Base-by-base conservation (phyloP, 2,888 invertebrate species). In the Altica lythri region DNA sequence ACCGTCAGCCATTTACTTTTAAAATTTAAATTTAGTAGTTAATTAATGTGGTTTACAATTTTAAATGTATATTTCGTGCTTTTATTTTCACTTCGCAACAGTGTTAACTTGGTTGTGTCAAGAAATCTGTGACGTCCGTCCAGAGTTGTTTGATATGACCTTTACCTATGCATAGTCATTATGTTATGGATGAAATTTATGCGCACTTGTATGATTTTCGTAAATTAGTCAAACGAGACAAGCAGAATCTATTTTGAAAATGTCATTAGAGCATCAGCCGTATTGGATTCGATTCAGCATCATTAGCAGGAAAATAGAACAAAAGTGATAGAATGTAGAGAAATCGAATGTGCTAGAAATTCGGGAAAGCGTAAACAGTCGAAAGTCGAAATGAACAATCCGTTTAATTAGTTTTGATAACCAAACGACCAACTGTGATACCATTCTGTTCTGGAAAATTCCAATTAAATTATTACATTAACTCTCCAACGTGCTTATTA, bases 391-490 rank as follows among this genome's bases (percentile, higher is more conserved):
- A 50, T 42, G 42, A 50, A 50, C 49, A 50, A 50, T 50, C 49
- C 42, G 38, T 52, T 45, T 52, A 45, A 52, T 52, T 37, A 52
- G 52, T 44, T 52, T 38, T 16, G 52, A 38, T 37, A 38, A 45
- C 30, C 52, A 45, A 40, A 40, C 19, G 45, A 32, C 32, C 29
- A 29, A 47, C 37, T 29, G 38, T 29, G 47, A 47, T 38, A n/a
- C 27, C 27, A 16, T 44, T 27, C 25, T 44, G 35, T 51, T 51
- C 44, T 29, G 51, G 44, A 44, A 51, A 43, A 44, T 51, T 37
- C 38, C 37, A 51, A 51, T 51, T 44, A 44, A 51, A 51, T 51
- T 51, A 51, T 51, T 44, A 51, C 51, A 44, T 44, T 37, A 43
- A 51, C 51, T 44, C 17, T 17, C 19, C 22, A 18, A 51, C 43